Evolutionary conservation across 2,113 vertebrate species (phyloP).

Genomic region (Equus quagga): DNA sequence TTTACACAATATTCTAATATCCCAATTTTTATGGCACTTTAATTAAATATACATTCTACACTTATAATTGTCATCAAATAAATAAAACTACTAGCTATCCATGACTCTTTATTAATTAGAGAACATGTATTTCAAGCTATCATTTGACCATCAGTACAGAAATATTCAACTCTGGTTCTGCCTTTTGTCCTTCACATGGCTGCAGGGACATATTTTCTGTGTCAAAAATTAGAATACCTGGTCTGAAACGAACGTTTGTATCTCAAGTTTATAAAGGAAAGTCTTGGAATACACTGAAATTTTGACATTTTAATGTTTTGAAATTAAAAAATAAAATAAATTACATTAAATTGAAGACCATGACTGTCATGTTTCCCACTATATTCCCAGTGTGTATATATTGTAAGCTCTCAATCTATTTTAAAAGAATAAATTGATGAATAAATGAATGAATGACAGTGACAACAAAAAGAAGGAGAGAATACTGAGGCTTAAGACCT

Average conservation of each 20-base stretch:
- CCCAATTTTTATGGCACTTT: neutral
- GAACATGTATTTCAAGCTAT: neutral
- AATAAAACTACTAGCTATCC: neutral
- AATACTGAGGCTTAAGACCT: neutral
- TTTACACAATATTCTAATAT: neutral
- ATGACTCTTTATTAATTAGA: neutral
- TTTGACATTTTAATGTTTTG: neutral
- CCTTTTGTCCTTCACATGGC: neutral
- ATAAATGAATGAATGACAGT: neutral
- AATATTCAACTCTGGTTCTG: neutral
- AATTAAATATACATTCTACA: neutral
- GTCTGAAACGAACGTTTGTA: neutral
- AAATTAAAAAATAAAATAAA: neutral
- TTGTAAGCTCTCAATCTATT: neutral
- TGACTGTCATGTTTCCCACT: neutral
- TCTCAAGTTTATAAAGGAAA: conserved; percentile 11
- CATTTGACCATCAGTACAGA: neutral
- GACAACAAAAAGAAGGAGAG: neutral
- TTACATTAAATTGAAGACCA: neutral
- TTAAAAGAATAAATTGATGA: neutral
- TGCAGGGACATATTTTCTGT: neutral
- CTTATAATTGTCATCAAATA: neutral
- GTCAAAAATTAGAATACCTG: neutral
- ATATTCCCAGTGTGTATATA: neutral
- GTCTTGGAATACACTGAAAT: neutral